Conservation (phyloP, 2,797 vertebrate genomes). For the Myotis vivesi region DNA sequence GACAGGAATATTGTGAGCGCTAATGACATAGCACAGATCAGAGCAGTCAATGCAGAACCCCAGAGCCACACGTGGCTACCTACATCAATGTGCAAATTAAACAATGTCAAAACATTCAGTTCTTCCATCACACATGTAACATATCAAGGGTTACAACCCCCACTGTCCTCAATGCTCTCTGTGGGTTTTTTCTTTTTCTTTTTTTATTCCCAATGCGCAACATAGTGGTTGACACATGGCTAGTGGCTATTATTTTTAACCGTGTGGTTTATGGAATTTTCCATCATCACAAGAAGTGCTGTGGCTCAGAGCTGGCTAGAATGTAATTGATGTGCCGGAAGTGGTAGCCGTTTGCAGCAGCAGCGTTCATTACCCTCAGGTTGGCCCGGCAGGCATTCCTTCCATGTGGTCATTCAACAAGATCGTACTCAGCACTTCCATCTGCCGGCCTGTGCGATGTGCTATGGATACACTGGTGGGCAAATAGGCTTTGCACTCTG, state of each 20-base stretch:
- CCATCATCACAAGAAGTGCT: not conserved
- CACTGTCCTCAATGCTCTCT: too few relatives aligned
- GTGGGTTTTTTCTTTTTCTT: too few relatives aligned
- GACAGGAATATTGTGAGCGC: not conserved
- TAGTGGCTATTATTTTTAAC: not conserved
- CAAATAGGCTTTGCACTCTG: not conserved
- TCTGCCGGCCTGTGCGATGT: not conserved
- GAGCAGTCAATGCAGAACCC: not conserved
- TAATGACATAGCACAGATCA: not conserved
- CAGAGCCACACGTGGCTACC: fast-evolving
- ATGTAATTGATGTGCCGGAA: not conserved
- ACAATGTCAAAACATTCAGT: too few relatives aligned
- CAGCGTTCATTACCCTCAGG: not conserved
- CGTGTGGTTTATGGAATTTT: not conserved
- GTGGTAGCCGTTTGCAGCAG: not conserved
- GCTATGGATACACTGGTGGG: not conserved
- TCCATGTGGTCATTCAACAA: not conserved
- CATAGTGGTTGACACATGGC: not conserved
- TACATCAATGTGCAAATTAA: not conserved
- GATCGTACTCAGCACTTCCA: fast-evolving
- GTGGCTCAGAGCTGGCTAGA: not conserved
- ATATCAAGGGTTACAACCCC: not conserved
- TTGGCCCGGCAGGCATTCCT: not conserved
- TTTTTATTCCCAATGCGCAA: not conserved
- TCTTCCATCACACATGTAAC: not conserved